phyloP scores from a whole-genome alignment of 2,113 vertebrate species.

The Carassius auratus region DNA sequence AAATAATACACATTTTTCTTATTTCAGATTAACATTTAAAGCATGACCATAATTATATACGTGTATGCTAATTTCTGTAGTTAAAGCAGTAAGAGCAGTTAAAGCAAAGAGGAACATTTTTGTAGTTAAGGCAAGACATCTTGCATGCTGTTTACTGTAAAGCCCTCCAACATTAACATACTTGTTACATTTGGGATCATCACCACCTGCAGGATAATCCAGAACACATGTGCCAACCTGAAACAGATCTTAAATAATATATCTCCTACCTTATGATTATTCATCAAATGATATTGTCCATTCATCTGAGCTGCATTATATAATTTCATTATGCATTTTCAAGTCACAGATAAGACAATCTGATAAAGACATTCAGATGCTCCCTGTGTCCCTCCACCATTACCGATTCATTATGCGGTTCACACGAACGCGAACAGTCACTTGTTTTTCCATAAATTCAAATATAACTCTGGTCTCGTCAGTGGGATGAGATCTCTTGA shows the following conservation, averaged over 20 bases:
- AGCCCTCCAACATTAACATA: background rate
- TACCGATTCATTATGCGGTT: slow-evolving; percentile 13
- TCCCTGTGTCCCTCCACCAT: background rate
- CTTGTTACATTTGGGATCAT: background rate
- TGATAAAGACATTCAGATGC: slow-evolving; percentile 13
- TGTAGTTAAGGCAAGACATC: background rate
- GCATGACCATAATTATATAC: background rate
- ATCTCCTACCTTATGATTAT: background rate
- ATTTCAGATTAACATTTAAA: background rate
- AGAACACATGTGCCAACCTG: background rate
- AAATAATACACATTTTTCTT: too few relatives aligned
- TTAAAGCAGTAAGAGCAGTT: background rate
- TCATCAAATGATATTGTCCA: background rate
- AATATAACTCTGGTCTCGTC: background rate
- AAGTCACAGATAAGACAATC: slow-evolving; percentile 15
- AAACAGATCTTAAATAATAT: background rate
- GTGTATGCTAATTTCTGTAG: background rate
- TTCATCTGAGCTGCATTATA: background rate
- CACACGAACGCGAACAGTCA: background rate
- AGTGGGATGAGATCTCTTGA: slow-evolving; percentile 22
- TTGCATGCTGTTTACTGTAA: background rate
- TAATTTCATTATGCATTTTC: background rate
- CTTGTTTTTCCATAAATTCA: slow-evolving; percentile 21
- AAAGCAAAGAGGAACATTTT: too few relatives aligned
- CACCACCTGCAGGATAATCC: too few relatives aligned